Conservation (phyloP, 1,140 invertebrate species). For the Lordiphosa collinella region DNA sequence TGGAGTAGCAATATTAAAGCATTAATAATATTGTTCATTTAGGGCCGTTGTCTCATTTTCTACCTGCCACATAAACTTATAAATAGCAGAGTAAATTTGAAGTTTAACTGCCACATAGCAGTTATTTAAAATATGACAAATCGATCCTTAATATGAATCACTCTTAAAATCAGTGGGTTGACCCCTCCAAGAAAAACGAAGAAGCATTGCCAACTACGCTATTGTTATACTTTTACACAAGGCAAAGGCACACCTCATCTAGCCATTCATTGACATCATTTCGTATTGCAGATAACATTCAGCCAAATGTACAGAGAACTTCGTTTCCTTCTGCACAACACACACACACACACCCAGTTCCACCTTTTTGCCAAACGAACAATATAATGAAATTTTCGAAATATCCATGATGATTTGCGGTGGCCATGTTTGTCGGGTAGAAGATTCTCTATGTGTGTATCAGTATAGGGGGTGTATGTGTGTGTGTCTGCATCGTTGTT, state of each 20-base stretch:
- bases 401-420: constrained; percentile 76
- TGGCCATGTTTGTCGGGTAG: constrained; percentile 60
- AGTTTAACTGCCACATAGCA: no score
- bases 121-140: no score
- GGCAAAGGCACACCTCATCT: constrained; percentile 57
- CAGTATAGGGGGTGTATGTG: background rate
- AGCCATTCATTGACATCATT: constrained; percentile 73
- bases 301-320: constrained; percentile 55
- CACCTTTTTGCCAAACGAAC: constrained; percentile 44
- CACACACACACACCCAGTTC: constrained; percentile 4
- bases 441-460: constrained; percentile 11
- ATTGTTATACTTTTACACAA: background rate
- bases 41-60: no score
- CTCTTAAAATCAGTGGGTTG: no score
- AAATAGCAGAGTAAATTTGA: no score
- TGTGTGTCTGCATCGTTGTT: constrained; percentile 19
- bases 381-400: constrained; percentile 73
- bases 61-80: no score
- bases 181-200: no score
- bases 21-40: no score
- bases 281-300: constrained; percentile 71
- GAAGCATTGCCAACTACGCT: background rate
- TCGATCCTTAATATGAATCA: no score
- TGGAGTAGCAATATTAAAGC: no score
- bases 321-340: background rate